These are phyloP conservation scores for Riparia riparia DNA, from an alignment of 2,113 vertebrate species.

Conservation along the genomic window DNA sequence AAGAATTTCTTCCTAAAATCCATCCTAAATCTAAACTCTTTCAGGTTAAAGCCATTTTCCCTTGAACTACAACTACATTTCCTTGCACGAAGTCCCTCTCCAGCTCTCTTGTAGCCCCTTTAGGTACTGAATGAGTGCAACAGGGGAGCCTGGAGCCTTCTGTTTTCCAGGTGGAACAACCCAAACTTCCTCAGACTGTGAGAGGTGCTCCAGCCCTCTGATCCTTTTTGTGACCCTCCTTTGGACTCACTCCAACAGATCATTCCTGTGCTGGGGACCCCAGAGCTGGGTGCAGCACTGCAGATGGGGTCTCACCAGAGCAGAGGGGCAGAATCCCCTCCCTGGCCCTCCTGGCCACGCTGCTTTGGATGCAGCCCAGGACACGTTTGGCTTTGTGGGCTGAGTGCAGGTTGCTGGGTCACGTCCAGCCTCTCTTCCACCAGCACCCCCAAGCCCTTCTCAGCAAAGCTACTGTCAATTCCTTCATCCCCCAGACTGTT, in stretches of 20 bases:
- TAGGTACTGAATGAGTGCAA: background rate
- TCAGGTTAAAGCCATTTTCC: background rate
- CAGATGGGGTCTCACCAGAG: background rate
- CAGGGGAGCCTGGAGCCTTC: background rate
- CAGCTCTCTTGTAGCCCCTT: background rate
- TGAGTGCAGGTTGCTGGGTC: fast-evolving
- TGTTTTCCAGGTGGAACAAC: background rate
- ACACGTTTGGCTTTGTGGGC: fast-evolving
- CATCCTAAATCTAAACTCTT: background rate
- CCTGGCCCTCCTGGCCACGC: fast-evolving
- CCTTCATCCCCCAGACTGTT: background rate
- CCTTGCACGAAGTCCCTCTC: background rate
- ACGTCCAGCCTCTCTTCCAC: background rate
- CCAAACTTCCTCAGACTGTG: background rate
- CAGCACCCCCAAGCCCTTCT: background rate
- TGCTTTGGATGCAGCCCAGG: background rate
- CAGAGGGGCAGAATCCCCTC: background rate
- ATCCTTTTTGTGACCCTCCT: background rate
- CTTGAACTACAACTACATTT: background rate
- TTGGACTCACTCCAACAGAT: background rate
- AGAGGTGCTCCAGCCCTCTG: background rate
- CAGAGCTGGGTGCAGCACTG: background rate
- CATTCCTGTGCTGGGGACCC: background rate
- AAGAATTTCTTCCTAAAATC: background rate
- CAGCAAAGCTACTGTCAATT: background rate